Conservation (phyloP, 1,140 invertebrate species). For the Caligus rogercresseyi region DNA sequence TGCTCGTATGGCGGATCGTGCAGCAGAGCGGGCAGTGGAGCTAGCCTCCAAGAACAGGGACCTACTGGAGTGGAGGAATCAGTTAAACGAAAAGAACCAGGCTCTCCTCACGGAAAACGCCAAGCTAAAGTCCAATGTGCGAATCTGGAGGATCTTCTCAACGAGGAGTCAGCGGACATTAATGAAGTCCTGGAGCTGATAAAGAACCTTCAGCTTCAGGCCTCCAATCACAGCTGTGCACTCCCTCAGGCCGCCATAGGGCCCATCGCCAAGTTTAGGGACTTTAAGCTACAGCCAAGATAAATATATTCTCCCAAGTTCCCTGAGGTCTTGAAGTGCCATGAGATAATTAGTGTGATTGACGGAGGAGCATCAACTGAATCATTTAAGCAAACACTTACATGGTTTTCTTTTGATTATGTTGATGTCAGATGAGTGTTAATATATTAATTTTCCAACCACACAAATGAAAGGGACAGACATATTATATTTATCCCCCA, state of each 20-base stretch:
- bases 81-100: slow-evolving; percentile 13
- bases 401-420: no score
- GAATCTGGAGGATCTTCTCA: slow-evolving; percentile 11
- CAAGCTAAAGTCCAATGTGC: slow-evolving; percentile 7
- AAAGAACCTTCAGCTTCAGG: slow-evolving; percentile 1
- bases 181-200: slow-evolving; percentile 13
- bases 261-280: not conserved
- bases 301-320: not conserved
- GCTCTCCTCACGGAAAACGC: not conserved
- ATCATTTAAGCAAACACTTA: no score
- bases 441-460: no score
- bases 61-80: slow-evolving; percentile 5
- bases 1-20: not conserved
- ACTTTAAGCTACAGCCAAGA: not conserved
- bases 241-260: not conserved
- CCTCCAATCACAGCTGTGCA: not conserved
- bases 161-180: slow-evolving; percentile 12
- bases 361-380: no score
- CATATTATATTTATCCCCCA: no score
- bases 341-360: no score
- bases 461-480: no score
- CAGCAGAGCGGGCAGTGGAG: not conserved
- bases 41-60: slow-evolving; percentile 2
- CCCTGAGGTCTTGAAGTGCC: no score
- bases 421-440: no score